Evolutionary conservation across 2,888 invertebrate genomes (phyloP).

Genomic region (Agonopterix alstromeriana): DNA sequence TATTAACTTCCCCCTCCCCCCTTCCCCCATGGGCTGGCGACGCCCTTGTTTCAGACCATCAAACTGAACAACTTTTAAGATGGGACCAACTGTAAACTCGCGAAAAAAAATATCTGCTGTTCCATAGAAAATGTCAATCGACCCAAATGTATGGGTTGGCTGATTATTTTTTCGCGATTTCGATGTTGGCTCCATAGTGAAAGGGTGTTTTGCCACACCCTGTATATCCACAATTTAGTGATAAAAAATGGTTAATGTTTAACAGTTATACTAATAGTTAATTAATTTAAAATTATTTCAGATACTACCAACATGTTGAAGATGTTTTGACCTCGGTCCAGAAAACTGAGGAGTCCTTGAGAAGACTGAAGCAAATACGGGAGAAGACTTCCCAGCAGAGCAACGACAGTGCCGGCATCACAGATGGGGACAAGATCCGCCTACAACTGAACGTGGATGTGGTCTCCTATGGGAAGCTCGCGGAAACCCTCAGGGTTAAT

Average conservation of each 20-base stretch:
- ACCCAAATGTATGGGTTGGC: too few species aligned
- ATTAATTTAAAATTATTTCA: slow-evolving; percentile 25
- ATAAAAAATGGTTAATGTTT: not conserved
- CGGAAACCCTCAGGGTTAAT: slow-evolving; percentile 73
- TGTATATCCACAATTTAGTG: too few species aligned
- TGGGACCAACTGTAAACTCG: too few species aligned
- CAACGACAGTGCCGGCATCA: slow-evolving; percentile 77
- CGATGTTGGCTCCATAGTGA: too few species aligned
- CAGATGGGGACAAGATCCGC: slow-evolving; percentile 96
- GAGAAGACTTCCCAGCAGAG: slow-evolving; percentile 71
- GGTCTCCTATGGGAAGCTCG: slow-evolving; percentile 81
- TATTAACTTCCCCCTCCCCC: too few species aligned
- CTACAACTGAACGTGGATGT: slow-evolving; percentile 93
- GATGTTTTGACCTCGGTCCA: slow-evolving; percentile 95
- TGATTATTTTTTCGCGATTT: too few species aligned
- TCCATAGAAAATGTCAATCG: too few species aligned
- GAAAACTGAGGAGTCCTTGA: slow-evolving; percentile 95
- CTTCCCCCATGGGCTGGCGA: too few species aligned
- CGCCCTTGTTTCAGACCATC: too few species aligned
- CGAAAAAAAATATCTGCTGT: too few species aligned
- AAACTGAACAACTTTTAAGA: too few species aligned
- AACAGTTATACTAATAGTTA: not conserved
- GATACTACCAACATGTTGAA: slow-evolving; percentile 84
- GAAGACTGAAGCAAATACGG: slow-evolving; percentile 90
- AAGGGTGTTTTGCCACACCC: too few species aligned